phyloP scores from a whole-genome alignment of 2,888 invertebrate species.

The Ophion obscuratus region DNA sequence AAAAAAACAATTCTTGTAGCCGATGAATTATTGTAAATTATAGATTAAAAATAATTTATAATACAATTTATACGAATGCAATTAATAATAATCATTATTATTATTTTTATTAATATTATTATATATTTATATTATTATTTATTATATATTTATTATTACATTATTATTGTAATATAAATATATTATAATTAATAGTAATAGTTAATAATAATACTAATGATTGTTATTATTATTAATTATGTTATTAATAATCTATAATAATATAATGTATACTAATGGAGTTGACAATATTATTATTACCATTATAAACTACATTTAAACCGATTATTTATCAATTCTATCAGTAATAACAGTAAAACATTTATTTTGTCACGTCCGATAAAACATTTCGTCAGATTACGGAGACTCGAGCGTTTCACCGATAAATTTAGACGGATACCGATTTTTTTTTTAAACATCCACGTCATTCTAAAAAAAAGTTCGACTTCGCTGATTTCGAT shows the following conservation, averaged over 20 bases:
- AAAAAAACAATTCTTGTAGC: not conserved
- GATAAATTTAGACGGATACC: not conserved
- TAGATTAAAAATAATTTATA: too few relatives aligned
- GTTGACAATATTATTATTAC: too few relatives aligned
- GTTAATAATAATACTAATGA: not conserved
- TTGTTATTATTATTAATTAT: too few relatives aligned
- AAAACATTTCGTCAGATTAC: not conserved
- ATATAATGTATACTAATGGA: not conserved
- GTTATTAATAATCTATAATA: not conserved
- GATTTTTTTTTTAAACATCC: not conserved
- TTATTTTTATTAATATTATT: not conserved
- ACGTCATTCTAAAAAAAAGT: not conserved
- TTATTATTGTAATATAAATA: not conserved
- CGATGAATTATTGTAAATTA: not conserved
- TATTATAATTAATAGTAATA: too few relatives aligned
- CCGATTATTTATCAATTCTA: too few relatives aligned
- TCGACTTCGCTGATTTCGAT: not conserved
- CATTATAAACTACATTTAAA: too few relatives aligned
- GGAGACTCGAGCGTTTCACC: too few relatives aligned
- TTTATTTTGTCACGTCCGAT: not conserved
- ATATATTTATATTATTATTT: not conserved
- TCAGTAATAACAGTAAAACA: not conserved
- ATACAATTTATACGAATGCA: too few relatives aligned
- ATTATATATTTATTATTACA: not conserved
- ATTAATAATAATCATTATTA: not conserved